Evolutionary conservation across 2,888 invertebrate genomes (phyloP).

Genomic region (Papilio gigon): DNA sequence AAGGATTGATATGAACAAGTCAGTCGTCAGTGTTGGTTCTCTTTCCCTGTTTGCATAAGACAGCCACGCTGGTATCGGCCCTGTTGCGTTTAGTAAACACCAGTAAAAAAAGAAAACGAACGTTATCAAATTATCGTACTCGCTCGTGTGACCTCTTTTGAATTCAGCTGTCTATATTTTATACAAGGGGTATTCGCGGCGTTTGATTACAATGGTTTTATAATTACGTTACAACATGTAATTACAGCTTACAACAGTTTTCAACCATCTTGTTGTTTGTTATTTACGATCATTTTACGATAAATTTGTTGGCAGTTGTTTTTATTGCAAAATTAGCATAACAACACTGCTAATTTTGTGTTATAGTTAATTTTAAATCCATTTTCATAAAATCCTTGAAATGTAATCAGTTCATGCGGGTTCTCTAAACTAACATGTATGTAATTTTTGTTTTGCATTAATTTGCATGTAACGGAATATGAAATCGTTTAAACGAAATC

Average conservation of each 20-base stretch:
- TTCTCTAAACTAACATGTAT: background rate
- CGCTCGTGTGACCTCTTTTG: conserved; percentile 41
- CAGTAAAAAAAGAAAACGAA: conserved; percentile 50
- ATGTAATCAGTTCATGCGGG: conserved; percentile 15
- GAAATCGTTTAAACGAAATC: background rate
- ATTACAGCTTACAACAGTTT: no score
- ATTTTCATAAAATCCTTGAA: conserved; percentile 18
- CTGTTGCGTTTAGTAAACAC: conserved; percentile 36
- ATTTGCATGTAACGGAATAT: conserved; percentile 7
- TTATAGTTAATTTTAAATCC: background rate
- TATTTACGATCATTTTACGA: no score
- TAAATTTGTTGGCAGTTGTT: no score
- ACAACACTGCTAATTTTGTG: background rate
- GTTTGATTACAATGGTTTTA: background rate
- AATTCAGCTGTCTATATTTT: conserved; percentile 48
- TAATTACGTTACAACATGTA: background rate
- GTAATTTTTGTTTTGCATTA: conserved; percentile 9
- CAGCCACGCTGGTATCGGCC: conserved; percentile 23
- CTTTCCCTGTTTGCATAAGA: conserved; percentile 20
- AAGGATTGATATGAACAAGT: conserved; percentile 3
- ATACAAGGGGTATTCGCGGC: conserved; percentile 52
- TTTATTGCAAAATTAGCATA: no score
- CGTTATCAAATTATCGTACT: conserved; percentile 55
- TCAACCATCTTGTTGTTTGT: no score
- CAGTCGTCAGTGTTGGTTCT: conserved; percentile 3